These are phyloP conservation scores for Cervus canadensis DNA, from an alignment of 2,113 vertebrate species.

Conservation along the genomic window DNA sequence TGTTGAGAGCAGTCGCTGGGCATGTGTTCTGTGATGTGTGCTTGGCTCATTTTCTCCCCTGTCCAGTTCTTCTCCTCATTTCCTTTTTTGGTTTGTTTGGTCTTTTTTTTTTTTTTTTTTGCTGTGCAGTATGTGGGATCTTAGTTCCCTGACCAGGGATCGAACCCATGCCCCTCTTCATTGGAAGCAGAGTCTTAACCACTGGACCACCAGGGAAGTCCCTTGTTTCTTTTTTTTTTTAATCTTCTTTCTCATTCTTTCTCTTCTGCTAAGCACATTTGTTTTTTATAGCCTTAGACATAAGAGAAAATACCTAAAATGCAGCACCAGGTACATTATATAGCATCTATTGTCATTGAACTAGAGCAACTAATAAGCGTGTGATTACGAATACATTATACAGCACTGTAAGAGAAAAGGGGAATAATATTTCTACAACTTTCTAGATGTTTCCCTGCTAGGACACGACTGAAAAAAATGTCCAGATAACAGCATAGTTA, in stretches of 20 bases:
- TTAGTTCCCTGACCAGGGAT: not conserved
- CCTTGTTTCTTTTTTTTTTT: not conserved
- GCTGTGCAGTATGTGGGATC: not conserved
- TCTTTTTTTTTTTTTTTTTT: not conserved
- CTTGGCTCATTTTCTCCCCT: not conserved
- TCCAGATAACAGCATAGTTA: not conserved
- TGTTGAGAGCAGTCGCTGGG: not conserved
- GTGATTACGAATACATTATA: not conserved
- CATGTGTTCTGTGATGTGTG: not conserved
- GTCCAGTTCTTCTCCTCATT: not conserved
- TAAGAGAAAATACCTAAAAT: conserved; percentile 15
- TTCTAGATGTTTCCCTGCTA: not conserved
- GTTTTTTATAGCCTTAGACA: not conserved
- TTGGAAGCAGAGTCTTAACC: not conserved
- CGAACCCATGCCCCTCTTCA: not conserved
- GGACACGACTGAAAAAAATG: not conserved
- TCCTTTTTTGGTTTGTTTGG: not conserved
- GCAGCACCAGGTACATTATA: not conserved
- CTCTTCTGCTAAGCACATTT: not conserved
- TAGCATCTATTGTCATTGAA: not conserved
- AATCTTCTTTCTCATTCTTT: not conserved
- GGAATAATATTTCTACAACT: not conserved
- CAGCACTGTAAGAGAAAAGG: not conserved
- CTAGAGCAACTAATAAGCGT: not conserved
- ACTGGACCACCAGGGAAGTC: not conserved